Percentiles rank a stretch among this genome's conserved stretches.
These are phyloP conservation scores for Bruchidius siliquastri DNA, from an alignment of 2,888 invertebrate species.

Conservation along the genomic window DNA sequence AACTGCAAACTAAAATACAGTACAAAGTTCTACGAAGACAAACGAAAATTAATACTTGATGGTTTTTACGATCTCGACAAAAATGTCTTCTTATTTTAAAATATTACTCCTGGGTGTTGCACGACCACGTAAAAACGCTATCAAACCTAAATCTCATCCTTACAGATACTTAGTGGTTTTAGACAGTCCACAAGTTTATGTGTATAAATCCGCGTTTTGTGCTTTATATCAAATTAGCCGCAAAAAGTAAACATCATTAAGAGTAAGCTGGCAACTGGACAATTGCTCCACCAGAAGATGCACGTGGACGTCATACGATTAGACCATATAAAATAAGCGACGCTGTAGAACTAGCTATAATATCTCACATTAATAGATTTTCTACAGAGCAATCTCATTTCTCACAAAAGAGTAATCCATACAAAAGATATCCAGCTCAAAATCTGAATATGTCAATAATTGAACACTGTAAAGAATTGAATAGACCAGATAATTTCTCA, in stretches of 20 bases:
- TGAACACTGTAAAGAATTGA: conserved; percentile 6
- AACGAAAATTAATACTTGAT: conserved; percentile 3
- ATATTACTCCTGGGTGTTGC: conserved; percentile 5
- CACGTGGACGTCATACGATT: conserved; percentile 11
- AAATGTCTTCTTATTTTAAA: conserved; percentile 8
- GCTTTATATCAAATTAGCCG: conserved; percentile 5
- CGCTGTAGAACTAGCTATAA: conserved; percentile 9
- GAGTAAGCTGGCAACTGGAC: conserved; percentile 10
- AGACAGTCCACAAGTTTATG: conserved; percentile 2
- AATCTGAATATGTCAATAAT: conserved; percentile 7
- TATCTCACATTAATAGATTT: conserved; percentile 11
- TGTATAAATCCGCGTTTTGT: conserved; percentile 3
- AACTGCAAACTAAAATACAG: conserved; percentile 6
- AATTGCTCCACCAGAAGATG: conserved; percentile 11
- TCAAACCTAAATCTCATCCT: conserved; percentile 3
- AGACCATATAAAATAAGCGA: conserved; percentile 12
- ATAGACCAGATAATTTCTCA: not conserved
- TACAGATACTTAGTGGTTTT: conserved; percentile 5
- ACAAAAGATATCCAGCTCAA: conserved; percentile 11
- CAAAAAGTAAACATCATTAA: conserved; percentile 4
- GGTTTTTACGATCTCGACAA: conserved; percentile 10
- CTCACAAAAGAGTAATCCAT: conserved; percentile 9
- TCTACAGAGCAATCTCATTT: conserved; percentile 14
- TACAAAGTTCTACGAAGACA: conserved; percentile 3
- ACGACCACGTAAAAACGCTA: conserved; percentile 3